A percentile compares a stretch with the other conserved stretches of the same genome.
Conservation (phyloP, 2,797 vertebrate species). For the Labroides dimidiatus region DNA sequence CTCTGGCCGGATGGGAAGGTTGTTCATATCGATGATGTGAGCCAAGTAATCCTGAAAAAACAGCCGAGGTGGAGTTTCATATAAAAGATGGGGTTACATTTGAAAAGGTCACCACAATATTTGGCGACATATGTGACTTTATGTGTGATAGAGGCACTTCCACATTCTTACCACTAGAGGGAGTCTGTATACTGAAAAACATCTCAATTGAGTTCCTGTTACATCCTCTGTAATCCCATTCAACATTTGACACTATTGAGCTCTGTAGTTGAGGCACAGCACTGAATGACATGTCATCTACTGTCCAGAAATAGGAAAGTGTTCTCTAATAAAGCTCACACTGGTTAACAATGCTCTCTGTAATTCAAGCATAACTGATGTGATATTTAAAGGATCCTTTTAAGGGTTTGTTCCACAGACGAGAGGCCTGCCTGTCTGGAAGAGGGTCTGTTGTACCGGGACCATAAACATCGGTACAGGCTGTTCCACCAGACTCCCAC, state of each 20-base stretch:
- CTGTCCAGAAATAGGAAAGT: neutral
- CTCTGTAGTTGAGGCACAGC: neutral
- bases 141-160: constrained; percentile 13
- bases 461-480: constrained; percentile 42
- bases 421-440: constrained; percentile 25
- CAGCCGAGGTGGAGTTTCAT: constrained; percentile 3
- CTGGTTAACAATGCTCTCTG: constrained; percentile 6
- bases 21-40: constrained; percentile 91
- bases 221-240: neutral
- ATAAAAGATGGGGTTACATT: constrained; percentile 10
- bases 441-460: constrained; percentile 24
- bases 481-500: constrained; percentile 25
- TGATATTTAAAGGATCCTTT: constrained; percentile 47
- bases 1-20: constrained; percentile 90
- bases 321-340: neutral
- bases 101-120: constrained; percentile 6
- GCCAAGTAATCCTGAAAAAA: constrained; percentile 92
- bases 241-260: constrained; percentile 22
- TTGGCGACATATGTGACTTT: constrained; percentile 3
- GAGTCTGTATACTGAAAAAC: constrained; percentile 26
- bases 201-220: neutral
- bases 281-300: constrained; percentile 2
- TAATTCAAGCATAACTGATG: constrained; percentile 15
- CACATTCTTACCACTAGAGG: constrained; percentile 62
- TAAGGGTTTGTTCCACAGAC: constrained; percentile 56